Evolutionary conservation across 1,140 invertebrate genomes (phyloP).

Genomic region (Nilaparvata lugens): DNA sequence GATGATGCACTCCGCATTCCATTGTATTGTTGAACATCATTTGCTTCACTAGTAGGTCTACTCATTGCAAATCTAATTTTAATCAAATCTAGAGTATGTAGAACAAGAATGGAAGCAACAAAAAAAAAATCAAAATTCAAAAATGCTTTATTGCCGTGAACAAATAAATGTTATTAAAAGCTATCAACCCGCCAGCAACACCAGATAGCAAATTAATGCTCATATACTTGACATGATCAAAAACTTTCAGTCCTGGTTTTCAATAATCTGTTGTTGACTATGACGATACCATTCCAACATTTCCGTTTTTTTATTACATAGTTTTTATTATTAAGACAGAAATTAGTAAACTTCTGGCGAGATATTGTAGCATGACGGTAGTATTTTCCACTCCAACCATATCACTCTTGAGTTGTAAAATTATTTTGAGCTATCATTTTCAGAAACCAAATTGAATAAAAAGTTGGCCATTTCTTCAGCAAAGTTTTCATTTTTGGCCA

Average conservation of each 20-base stretch:
- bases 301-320: neutral
- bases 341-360: too few relatives aligned
- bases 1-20: slow-evolving; percentile 82
- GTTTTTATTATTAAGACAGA: too few relatives aligned
- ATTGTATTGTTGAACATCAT: slow-evolving; percentile 72
- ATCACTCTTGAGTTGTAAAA: too few relatives aligned
- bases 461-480: neutral
- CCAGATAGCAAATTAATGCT: slow-evolving; percentile 43
- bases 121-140: too few relatives aligned
- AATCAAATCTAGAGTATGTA: slow-evolving; percentile 88
- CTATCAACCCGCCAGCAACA: slow-evolving; percentile 83
- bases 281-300: slow-evolving; percentile 18
- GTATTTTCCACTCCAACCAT: too few relatives aligned
- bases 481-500: neutral
- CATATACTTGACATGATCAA: too few relatives aligned
- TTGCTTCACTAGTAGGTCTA: slow-evolving; percentile 68
- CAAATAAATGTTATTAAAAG: too few relatives aligned
- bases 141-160: too few relatives aligned
- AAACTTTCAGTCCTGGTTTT: too few relatives aligned
- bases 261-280: slow-evolving; percentile 10
- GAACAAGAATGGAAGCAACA: slow-evolving; percentile 79
- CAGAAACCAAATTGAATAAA: neutral
- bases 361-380: too few relatives aligned
- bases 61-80: slow-evolving; percentile 95
- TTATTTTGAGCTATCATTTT: neutral